Evolutionary conservation across 1,140 invertebrate species (phyloP), one percentile per base, ranked within the genome.

Genomic region (Sitophilus oryzae): DNA sequence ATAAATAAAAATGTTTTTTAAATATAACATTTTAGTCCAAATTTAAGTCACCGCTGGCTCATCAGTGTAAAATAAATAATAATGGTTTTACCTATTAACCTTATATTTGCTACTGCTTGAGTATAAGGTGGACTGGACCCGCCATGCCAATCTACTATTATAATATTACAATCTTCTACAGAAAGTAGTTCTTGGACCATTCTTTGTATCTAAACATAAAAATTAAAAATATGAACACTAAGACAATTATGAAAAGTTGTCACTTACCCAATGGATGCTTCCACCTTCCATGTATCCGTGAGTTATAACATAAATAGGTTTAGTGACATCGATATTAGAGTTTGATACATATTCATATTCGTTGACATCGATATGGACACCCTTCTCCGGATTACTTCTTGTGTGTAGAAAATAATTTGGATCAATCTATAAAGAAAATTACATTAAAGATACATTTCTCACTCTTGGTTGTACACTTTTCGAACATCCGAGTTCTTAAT

Each of bases 101-200:
- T 77, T n/a, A 90, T 91, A 66, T 95, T 94, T 0, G 89, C 90
- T 1, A 91, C 89, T 0, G 91, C 91, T 71, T 94, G 91, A 0
- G 87, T 85, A 65, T 95, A 95, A 0, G 91, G 91, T 1, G 91
- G 91, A 46, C 82, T 82, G 0, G 90, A 88, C 0, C 89, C 92
- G 25, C 77, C 79, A 30, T 85, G 80, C 92, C 92, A 95, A 64
- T 93, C 91, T 0, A 94, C 81, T 0, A 86, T 74, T 9, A 91
- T 77, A 0, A 93, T 86, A 35, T 88, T 89, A 38, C 80, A 80
- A 38, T 84, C 79, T 45, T 82, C 80, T 38, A 82, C 77, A 0
- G 75, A 71, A 54, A 92, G 72, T 15, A 90, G 63, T 60, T 85
- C 82, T 3, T 81, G 68, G 3, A 71, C 74, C 72, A 83, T 74